Evolutionary conservation across 2,797 vertebrate species (phyloP), one percentile per base, ranked within the genome.

Genomic region (Heliangelus exortis): DNA sequence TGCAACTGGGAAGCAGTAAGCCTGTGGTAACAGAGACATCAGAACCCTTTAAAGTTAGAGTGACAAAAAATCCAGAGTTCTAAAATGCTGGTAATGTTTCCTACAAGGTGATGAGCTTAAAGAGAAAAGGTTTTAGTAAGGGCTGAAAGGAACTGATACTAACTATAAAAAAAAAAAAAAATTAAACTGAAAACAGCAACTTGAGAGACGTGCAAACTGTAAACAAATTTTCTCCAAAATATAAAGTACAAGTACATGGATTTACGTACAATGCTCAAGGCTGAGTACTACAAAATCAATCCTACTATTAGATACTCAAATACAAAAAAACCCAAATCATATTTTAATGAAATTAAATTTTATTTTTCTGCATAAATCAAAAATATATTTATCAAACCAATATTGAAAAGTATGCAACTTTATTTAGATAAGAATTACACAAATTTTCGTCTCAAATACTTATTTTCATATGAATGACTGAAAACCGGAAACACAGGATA

Each of bases 401-500:
- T 8, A n/a, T 68, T 59, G 16, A 31, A 55, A 89, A 95, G 89
- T 28, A 47, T 14, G 28, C 10, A 63, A 51, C 28, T 73, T 65
- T 6, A 69, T n/a, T 33, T 28, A 66, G 75, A 59, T 10, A 62
- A 77, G 34, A 72, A 84, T 33, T 82, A 55, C 5, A 66, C 20
- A 69, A 63, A 73, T 79, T 41, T 90, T 90, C 0, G 36, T 62
- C 51, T 31, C n/a, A 65, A 39, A 51, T 36, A 53, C 11, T 25
- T 48, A 29, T 76, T 92, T 86, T 83, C 26, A 31, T 74, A 63
- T 51, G 29, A 82, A 50, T 75, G 47, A 92, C 33, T 82, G 59
- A 90, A 92, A 93, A 95, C 48, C 31, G 87, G 48, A 73, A 91
- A 76, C 48, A 77, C 31, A 71, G 54, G 55, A 75, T 76, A 89